Evolutionary conservation across 2,113 vertebrate genomes (phyloP), one percentile per base, ranked within the genome.

Genomic region (Hippocampus mohnikei): DNA sequence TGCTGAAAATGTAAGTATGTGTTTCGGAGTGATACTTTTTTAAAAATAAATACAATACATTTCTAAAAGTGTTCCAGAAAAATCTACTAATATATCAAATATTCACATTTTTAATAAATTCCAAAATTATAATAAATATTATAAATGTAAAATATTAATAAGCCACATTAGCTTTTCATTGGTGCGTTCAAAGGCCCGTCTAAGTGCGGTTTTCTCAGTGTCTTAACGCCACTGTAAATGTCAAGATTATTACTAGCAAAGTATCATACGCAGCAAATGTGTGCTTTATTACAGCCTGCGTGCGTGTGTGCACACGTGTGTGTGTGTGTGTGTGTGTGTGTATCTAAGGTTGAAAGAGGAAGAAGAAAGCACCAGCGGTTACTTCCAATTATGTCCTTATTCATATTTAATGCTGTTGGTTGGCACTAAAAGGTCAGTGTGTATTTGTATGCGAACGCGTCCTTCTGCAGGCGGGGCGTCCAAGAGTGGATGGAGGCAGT

Each of bases 361-460:
- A 76, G 77, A 70, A 82, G 73, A 79, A 81, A 84, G 85, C 59
- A 71, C 67, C 76, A 71, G 79, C 82, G 86, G 84, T 91, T 92
- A 92, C 90, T 91, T 92, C 91, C 90, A 92, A 90, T 93, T 91
- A 92, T 85, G 87, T 90, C 85, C 89, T 91, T 88, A 91, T 93
- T 90, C 89, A 93, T 93, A 88, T 93, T 93, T 93, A 92, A 93
- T 93, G 87, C 78, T 92, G 91, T 92, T 92, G 92, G 88, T 92
- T 91, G 71, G 84, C 75, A 80, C 72, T 88, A 55, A 90, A 93
- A 94, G 91, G 93, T 93, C 90, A 91, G 76, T 86, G 89, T 86
- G 84, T 89, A 90, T 86, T 72, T 88, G 87, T 85, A 79, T 33
- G 62, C 84, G 91, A 81, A 87, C 74, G 76, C 67, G 56, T 83